Conservation (phyloP, 2,888 invertebrate genomes). For the Sinotaia quadrata region DNA sequence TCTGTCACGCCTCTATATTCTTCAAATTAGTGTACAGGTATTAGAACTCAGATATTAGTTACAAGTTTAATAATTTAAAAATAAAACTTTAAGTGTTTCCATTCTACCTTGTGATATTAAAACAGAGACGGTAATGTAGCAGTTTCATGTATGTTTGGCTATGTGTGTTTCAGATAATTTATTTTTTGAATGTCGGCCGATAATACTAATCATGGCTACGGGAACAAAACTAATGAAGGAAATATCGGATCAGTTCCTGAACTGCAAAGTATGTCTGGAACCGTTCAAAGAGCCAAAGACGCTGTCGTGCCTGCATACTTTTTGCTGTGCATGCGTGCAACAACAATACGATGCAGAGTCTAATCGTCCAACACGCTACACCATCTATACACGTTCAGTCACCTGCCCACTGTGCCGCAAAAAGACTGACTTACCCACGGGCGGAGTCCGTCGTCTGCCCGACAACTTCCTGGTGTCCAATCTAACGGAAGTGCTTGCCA, state of each 20-base stretch:
- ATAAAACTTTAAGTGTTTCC: too few species aligned
- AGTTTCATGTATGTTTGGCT: too few species aligned
- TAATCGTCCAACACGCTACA: slow-evolving; percentile 55
- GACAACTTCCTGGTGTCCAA: slow-evolving; percentile 71
- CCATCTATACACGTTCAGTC: slow-evolving; percentile 63
- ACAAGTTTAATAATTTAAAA: too few species aligned
- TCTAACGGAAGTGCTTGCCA: slow-evolving; percentile 57
- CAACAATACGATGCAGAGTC: slow-evolving; percentile 66
- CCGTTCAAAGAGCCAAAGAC: slow-evolving; percentile 70
- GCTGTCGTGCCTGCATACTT: slow-evolving; percentile 68
- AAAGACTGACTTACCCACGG: slow-evolving; percentile 68
- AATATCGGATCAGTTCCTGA: slow-evolving; percentile 70
- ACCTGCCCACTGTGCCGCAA: slow-evolving; percentile 70
- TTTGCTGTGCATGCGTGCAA: slow-evolving; percentile 69
- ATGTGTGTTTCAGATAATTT: too few species aligned
- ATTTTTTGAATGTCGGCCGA: too few species aligned
- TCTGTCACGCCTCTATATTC: too few species aligned
- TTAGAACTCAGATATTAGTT: too few species aligned
- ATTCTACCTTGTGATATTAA: too few species aligned
- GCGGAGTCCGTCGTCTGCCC: slow-evolving; percentile 67
- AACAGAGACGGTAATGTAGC: too few species aligned
- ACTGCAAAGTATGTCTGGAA: slow-evolving; percentile 70
- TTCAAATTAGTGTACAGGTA: too few species aligned
- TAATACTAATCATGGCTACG: slow-evolving; percentile 54
- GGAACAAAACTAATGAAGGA: slow-evolving; percentile 67